Evolutionary conservation across 2,888 invertebrate species (phyloP), one percentile per base, ranked within the genome.

Genomic region (Sarcophaga caerulescens): DNA sequence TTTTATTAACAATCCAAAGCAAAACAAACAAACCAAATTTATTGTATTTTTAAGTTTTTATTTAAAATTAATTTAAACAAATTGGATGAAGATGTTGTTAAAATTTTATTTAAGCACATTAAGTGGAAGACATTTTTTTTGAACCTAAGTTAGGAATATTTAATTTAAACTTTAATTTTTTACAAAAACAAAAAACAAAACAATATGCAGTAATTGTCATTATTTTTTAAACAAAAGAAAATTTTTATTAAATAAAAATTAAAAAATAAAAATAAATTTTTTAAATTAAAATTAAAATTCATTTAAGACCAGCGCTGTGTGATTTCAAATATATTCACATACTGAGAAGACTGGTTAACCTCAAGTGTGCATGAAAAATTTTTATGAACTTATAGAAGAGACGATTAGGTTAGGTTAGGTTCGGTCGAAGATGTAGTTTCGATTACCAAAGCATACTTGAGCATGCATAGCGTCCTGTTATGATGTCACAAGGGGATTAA

Each of bases 221-320:
- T 81, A 68, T 81, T 85, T 85, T 76, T 69, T 14, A 14, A 14
- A 47, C 47, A 47, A 71, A 77, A 80, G 69, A 74, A 75, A 81
- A 86, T 84, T 86, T 86, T 86, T 86, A 86, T 84, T 21, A 78
- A 86, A 86, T 86, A 86, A 86, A 86, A 86, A 84, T 86, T 35
- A 80, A 60, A 12, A 44, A 73, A 57, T 66, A 75, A 86, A 86
- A 81, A 74, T 70, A 74, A 83, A 35, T 25, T 68, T 44, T 47
- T n/a, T n/a, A n/a, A n/a, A n/a, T n/a, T n/a, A n/a, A n/a, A n/a
- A n/a, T n/a, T 60, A 60, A 19, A n/a, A 60, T 0, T 60, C 10
- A n/a, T 21, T 19, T n/a, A 5, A 60, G 4, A 25, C 4, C 4
- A 25, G 25, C 4, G 25, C 25, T 25, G 25, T 4, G 0, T 4